Evolutionary conservation across 2,797 vertebrate species (phyloP), one percentile per base, ranked within the genome.

Genomic region (Artibeus lituratus): DNA sequence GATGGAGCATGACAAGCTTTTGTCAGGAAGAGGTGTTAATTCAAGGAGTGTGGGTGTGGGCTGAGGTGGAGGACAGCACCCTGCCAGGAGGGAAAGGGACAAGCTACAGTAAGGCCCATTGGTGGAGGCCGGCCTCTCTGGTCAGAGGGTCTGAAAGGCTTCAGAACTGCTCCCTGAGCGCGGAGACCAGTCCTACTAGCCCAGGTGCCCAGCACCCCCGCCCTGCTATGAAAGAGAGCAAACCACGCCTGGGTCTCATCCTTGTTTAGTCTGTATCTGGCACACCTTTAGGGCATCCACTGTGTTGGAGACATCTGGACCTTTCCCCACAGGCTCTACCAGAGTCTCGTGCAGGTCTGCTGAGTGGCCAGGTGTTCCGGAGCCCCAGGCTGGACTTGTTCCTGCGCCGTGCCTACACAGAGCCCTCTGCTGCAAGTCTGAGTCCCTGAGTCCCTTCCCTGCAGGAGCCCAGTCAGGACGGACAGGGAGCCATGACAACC

Each of bases 341-440:
- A 0, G 5, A 73, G 55, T 37, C 35, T 32, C 32, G 21, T 7
- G 29, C 51, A 7, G 35, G 24, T 85, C 22, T 72, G 51, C 65
- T 39, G 39, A 22, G 8, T 62, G 70, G 37, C 3, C 37, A 7
- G 19, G 14, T 67, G 7, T n/a, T 70, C n/a, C 22, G 44, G 21
- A 94, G 37, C 76, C 67, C 70, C 44, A n/a, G 49, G 42, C 37
- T 24, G 51, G 55, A n/a, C 51, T 53, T 87, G 22, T 37, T 12
- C 57, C 51, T 35, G 39, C 2, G 0, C 21, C 62, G 70, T 3
- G 32, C 10, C 37, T 22, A 16, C 3, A 51, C 32, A 88, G 69
- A 77, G 22, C 42, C 77, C 76, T 94, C 49, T 83, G 35, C 84
- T 26, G 65, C 85, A 78, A 74, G 15, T n/a, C 42, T 10, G 78